phyloP scores from a whole-genome alignment of 1,140 invertebrate genomes.

The Heliconius nattereri region DNA sequence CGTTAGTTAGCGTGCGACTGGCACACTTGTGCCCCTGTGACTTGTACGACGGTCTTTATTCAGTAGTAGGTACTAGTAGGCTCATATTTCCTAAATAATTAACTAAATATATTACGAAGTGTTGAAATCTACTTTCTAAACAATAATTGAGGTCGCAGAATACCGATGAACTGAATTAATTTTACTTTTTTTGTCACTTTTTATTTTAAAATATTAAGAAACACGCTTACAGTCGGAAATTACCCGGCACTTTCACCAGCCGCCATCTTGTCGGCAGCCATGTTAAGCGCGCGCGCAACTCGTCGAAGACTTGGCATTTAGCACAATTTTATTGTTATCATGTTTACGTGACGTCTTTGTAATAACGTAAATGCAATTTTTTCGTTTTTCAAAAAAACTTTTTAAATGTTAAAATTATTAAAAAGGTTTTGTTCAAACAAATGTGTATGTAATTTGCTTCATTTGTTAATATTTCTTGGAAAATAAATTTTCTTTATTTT shows the following conservation, averaged over 20 bases:
- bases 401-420: too few relatives aligned
- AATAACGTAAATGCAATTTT: not conserved
- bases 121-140: not conserved
- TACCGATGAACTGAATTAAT: not conserved
- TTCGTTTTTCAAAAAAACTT: too few relatives aligned
- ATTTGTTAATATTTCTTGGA: too few relatives aligned
- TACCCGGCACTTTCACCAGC: conserved; percentile 70
- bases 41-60: too few relatives aligned
- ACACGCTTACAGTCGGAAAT: conserved; percentile 43
- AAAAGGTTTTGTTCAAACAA: too few relatives aligned
- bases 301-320: conserved; percentile 65
- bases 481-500: too few relatives aligned
- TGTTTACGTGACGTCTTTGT: conserved; percentile 42
- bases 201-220: not conserved
- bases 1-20: too few relatives aligned
- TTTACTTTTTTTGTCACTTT: not conserved
- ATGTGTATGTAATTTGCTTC: too few relatives aligned
- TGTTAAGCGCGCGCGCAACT: conserved; percentile 53
- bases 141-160: not conserved
- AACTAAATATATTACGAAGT: too few relatives aligned
- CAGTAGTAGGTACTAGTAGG: too few relatives aligned
- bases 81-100: too few relatives aligned
- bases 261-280: conserved; percentile 69
- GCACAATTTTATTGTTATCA: conserved; percentile 54
- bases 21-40: too few relatives aligned